Conservation (phyloP, 2,797 vertebrate species). For the Protosalanx chinensis region DNA sequence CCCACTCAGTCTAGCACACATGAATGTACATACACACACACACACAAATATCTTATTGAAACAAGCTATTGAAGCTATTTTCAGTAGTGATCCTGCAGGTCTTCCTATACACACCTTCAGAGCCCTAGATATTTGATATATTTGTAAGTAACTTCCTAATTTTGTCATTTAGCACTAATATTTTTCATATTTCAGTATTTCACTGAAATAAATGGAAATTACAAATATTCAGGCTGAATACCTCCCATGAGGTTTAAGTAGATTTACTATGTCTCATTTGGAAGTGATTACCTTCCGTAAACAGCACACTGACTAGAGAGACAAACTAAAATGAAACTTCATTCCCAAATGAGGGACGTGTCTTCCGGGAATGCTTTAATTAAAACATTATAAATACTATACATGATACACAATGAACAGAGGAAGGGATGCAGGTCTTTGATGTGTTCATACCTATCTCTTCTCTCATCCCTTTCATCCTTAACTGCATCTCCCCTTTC, state of each 20-base stretch:
- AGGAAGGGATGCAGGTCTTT: no score
- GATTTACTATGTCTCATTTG: background rate
- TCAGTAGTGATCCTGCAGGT: background rate
- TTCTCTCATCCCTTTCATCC: background rate
- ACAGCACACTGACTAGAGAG: background rate
- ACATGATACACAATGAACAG: background rate
- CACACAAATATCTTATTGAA: constrained; percentile 28
- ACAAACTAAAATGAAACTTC: background rate
- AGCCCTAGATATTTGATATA: background rate
- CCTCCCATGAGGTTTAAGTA: background rate
- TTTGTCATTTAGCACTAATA: background rate
- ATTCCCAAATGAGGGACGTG: background rate
- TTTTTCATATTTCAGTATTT: background rate
- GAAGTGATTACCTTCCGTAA: no score
- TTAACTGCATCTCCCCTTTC: background rate
- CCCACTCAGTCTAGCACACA: constrained; percentile 27
- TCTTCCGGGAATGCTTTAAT: background rate
- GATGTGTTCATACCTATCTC: background rate
- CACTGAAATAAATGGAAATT: background rate
- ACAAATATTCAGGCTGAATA: background rate
- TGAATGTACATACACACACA: constrained; percentile 16
- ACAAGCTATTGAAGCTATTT: constrained; percentile 9
- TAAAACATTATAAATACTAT: background rate
- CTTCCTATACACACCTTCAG: background rate
- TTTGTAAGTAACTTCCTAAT: background rate